phyloP scores from a whole-genome alignment of 2,113 vertebrate genomes.

The Vanacampus margaritifer region DNA sequence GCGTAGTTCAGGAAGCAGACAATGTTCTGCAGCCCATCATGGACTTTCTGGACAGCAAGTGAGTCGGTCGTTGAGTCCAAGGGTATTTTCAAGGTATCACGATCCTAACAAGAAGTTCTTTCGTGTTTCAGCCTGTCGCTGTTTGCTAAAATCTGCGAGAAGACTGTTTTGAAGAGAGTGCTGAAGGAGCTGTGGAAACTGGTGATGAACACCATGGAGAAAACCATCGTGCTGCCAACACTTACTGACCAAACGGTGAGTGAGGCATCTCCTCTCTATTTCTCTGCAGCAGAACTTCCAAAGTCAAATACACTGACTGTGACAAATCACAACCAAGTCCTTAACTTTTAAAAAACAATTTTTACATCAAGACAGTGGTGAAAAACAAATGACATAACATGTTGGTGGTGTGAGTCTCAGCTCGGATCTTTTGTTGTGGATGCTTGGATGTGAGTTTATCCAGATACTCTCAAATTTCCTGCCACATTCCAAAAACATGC shows the following conservation, averaged over 20 bases:
- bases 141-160: slow-evolving; percentile 98
- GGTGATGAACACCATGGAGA: slow-evolving; percentile 99
- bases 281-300: neutral
- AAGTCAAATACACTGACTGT: neutral
- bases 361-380: no score
- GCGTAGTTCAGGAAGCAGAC: slow-evolving; percentile 90
- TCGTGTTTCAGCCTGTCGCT: slow-evolving; percentile 81
- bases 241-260: slow-evolving; percentile 93
- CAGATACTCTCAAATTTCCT: no score
- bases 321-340: no score
- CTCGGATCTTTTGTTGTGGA: no score
- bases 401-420: no score
- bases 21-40: slow-evolving; percentile 96
- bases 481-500: no score
- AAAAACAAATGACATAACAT: no score
- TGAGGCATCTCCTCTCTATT: slow-evolving; percentile 3
- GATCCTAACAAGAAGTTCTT: slow-evolving; percentile 21
- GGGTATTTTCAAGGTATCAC: slow-evolving; percentile 18
- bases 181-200: slow-evolving; percentile 97
- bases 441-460: no score
- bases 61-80: slow-evolving; percentile 41
- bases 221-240: slow-evolving; percentile 89
- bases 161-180: slow-evolving; percentile 94
- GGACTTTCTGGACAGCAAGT: slow-evolving; percentile 99
- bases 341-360: no score